Percentiles rank a stretch among this genome's conserved stretches.
Evolutionary conservation across 2,113 vertebrate genomes (phyloP).

Genomic region (human): GRCh38 chr2:97637001-97637500

Average conservation of each 20-base stretch:
- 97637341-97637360: slow-evolving; percentile 92
- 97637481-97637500: no score
- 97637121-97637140: slow-evolving; percentile 88
- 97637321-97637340: slow-evolving; percentile 95
- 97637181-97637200: slow-evolving; percentile 86
- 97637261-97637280: slow-evolving; percentile 92
- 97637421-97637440: no score
- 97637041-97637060: slow-evolving; percentile 91
- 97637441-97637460: no score
- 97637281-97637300: slow-evolving; percentile 90
- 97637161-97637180: slow-evolving; percentile 90
- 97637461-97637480: no score
- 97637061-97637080: slow-evolving; percentile 95
- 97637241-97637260: slow-evolving; percentile 90
- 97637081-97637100: slow-evolving; percentile 95
- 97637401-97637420: no score
- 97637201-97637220: slow-evolving; percentile 89
- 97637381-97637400: no score
- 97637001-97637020: slow-evolving; percentile 91
- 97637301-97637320: slow-evolving; percentile 91
- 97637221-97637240: slow-evolving; percentile 88
- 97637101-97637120: slow-evolving; percentile 93
- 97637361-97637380: slow-evolving; percentile 92
- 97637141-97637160: slow-evolving; percentile 85
- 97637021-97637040: slow-evolving; percentile 90